Evolutionary conservation across 1,140 invertebrate genomes (phyloP), one percentile per base, ranked within the genome.

Genomic region (Drosophila saltans): DNA sequence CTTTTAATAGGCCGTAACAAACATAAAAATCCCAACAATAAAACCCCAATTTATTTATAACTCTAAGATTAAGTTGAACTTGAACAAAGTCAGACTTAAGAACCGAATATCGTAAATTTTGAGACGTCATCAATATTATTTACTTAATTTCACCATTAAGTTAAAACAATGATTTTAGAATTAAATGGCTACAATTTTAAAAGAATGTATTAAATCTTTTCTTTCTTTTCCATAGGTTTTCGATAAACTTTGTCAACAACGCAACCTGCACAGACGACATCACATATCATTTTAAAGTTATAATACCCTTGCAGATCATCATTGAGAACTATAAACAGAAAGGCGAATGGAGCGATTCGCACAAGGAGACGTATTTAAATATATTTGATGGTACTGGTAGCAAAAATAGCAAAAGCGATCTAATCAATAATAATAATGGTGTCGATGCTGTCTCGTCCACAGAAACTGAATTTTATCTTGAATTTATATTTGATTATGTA

Each of bases 261-360:
- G 33, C 68, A 21, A 73, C 64, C 39, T 72, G 74, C 72, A 76
- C 90, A 59, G 74, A 83, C 33, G 79, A 91, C 65, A 88, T 92
- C 40, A 83, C 91, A 1, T 92, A 92, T 65, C 91, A 91, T 60
- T 91, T 92, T 43, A 92, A 92, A 69, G 80, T 82, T 36, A 59
- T 77, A 26, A 36, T 92, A 3, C 59, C 67, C 24, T 41, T 59
- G 6, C 73, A 91, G 24, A 81, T 77, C n/a, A 69, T 92, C 10
- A 60, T 91, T 28, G 82, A 92, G 67, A 88, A 91, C 26, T 85
- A 84, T 45, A 92, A 92, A 33, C 69, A 61, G 24, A 77, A 85
- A 33, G 84, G 85, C 60, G 71, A 81, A 9, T 92, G 91, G 91
- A 84, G 79, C 40, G 33, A 39, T 8, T 59, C 78, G 11, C 78